Evolutionary conservation across 2,888 invertebrate species (phyloP).

Genomic region (Papilio protenor): DNA sequence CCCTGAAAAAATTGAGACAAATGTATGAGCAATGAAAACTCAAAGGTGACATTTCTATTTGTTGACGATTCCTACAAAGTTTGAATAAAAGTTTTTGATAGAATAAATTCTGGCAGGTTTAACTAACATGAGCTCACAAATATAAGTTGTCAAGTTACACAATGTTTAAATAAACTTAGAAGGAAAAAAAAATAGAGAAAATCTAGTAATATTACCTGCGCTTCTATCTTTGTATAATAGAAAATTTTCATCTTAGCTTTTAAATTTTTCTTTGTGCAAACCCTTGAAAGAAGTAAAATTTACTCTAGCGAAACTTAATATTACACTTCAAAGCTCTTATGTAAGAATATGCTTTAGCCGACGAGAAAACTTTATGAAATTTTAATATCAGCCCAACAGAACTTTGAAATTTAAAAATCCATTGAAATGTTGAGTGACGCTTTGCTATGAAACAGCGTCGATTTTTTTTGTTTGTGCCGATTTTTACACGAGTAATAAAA

Average conservation of each 20-base stretch:
- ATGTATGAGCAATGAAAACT: not conserved
- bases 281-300: constrained; percentile 62
- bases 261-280: constrained; percentile 47
- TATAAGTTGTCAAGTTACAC: not conserved
- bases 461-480: constrained; percentile 27
- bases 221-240: constrained; percentile 17
- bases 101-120: too few species aligned
- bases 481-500: constrained; percentile 4
- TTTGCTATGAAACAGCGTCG: constrained; percentile 17
- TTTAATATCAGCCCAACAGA: constrained; percentile 68
- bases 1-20: not conserved
- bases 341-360: constrained; percentile 68
- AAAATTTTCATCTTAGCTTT: constrained; percentile 37
- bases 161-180: constrained; percentile 1
- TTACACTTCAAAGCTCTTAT: constrained; percentile 64
- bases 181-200: constrained; percentile 1
- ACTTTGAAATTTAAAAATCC: constrained; percentile 54
- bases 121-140: not conserved
- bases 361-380: constrained; percentile 70
- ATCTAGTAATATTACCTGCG: constrained; percentile 28
- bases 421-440: constrained; percentile 33
- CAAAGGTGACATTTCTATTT: not conserved
- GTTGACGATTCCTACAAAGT: too few species aligned
- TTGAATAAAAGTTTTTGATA: too few species aligned
- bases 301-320: constrained; percentile 68